A percentile compares a stretch with the other conserved stretches of the same genome.
These are phyloP conservation scores for Callipepla squamata DNA, from an alignment of 2,113 vertebrate genomes.

Conservation along the genomic window DNA sequence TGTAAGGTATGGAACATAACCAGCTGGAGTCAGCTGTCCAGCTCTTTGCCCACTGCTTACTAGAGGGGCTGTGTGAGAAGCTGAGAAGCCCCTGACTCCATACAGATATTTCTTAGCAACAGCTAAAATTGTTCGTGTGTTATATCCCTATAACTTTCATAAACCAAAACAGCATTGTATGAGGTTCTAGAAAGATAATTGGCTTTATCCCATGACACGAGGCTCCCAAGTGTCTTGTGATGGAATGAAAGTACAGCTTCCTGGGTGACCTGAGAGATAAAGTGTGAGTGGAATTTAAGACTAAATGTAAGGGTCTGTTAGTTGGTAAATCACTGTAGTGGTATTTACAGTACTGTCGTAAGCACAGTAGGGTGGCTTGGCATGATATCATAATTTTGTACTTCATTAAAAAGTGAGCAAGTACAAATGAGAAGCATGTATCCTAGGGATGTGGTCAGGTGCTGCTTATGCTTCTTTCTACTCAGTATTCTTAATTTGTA, in stretches of 20 bases:
- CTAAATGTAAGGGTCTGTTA: fast-evolving
- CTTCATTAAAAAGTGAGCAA: not conserved
- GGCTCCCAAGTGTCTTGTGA: not conserved
- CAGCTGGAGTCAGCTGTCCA: not conserved
- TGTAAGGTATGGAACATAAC: not conserved
- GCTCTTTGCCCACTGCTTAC: not conserved
- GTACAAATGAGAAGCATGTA: not conserved
- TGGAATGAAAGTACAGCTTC: not conserved
- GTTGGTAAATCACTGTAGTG: not conserved
- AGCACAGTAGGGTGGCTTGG: not conserved
- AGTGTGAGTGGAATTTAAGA: not conserved
- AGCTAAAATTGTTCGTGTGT: too few species aligned
- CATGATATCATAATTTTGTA: not conserved
- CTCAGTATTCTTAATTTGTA: not conserved
- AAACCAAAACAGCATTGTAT: not conserved
- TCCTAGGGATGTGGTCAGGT: not conserved
- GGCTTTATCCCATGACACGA: not conserved
- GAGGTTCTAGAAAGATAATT: not conserved
- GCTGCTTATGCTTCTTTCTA: not conserved
- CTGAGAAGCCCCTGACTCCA: not conserved
- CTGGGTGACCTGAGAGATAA: not conserved
- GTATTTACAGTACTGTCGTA: not conserved
- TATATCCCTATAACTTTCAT: not conserved
- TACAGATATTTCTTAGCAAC: not conserved
- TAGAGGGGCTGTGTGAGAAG: not conserved